Conservation (phyloP, 2,113 vertebrate genomes). For the Aramus guarauna region DNA sequence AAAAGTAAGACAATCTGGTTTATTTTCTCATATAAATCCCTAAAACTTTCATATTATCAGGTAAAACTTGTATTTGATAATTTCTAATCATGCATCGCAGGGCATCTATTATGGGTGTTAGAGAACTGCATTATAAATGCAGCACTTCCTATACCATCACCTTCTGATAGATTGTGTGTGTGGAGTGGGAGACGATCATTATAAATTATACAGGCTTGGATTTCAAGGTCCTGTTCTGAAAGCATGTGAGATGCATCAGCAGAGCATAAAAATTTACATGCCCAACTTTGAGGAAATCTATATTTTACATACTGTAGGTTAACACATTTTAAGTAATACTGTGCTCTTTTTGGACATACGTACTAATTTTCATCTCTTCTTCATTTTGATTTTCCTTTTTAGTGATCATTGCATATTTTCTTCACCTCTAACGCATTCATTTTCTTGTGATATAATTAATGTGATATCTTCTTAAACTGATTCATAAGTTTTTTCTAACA, state of each 20-base stretch:
- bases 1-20: neutral
- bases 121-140: slow-evolving; percentile 17
- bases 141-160: neutral
- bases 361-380: slow-evolving; percentile 52
- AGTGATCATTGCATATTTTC: slow-evolving; percentile 48
- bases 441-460: slow-evolving; percentile 44
- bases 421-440: slow-evolving; percentile 45
- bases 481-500: slow-evolving; percentile 41
- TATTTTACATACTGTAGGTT: slow-evolving; percentile 12
- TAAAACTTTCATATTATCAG: neutral
- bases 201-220: neutral
- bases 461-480: slow-evolving; percentile 33
- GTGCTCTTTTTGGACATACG: slow-evolving; percentile 22
- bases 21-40: neutral
- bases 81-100: neutral
- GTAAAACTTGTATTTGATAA: neutral
- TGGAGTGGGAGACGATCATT: neutral
- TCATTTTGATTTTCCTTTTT: slow-evolving; percentile 55
- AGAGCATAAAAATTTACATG: neutral
- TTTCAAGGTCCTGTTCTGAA: slow-evolving; percentile 28
- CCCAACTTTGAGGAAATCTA: neutral
- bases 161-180: slow-evolving; percentile 17
- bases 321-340: slow-evolving; percentile 47
- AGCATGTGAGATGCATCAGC: neutral
- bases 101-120: slow-evolving; percentile 9